Base-by-base conservation (phyloP, 2,888 invertebrate genomes). In the Chrysina gloriosa region DNA sequence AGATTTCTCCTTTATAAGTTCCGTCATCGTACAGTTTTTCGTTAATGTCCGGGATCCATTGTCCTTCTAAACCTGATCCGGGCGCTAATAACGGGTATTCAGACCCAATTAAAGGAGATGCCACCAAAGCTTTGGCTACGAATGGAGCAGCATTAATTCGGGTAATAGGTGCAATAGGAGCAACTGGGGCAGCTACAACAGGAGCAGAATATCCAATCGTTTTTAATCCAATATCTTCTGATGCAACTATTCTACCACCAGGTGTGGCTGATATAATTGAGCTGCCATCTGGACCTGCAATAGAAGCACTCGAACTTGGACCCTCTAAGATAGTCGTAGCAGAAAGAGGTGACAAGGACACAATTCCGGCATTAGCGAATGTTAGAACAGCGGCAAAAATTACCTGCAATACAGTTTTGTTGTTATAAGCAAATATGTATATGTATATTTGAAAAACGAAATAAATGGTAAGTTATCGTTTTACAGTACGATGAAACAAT, bases 21-120 rank as follows among this genome's bases (percentile, higher is more conserved):
- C 80, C 80, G 70, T 80, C 77, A 67, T 80, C 77, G 71, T 79
- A 79, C 23, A 78, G 72, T 68, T 76, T 74, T 69, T 79, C 79
- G 47, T 74, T 76, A 67, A 74, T 72, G 29, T 75, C 75, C 36
- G 74, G 76, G 7, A 76, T 50, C 69, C 73, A 77, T 71, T 76
- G 77, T 48, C 77, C 76, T 75, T 76, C 76, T 42, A 73, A 56
- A 52, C 75, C 77, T 47, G 74, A 75, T 19, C 76, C 76, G 21
- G 74, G 48, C 27, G 75, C 74, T 5, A 72, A 65, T 9, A 70
- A 39, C 36, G 74, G 74, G 64, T 74, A 74, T 61, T 74, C 75
- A 36, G 71, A 64, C 7, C 70, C 69, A 50, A 65, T 64, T 25
- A 68, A 23, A 25, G 71, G 71, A 25, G 69, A 68, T 39, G 72